Percentiles rank a stretch among this genome's conserved stretches.
These are phyloP conservation scores for Paguma larvata DNA, from an alignment of 2,797 vertebrate species.

Conservation along the genomic window DNA sequence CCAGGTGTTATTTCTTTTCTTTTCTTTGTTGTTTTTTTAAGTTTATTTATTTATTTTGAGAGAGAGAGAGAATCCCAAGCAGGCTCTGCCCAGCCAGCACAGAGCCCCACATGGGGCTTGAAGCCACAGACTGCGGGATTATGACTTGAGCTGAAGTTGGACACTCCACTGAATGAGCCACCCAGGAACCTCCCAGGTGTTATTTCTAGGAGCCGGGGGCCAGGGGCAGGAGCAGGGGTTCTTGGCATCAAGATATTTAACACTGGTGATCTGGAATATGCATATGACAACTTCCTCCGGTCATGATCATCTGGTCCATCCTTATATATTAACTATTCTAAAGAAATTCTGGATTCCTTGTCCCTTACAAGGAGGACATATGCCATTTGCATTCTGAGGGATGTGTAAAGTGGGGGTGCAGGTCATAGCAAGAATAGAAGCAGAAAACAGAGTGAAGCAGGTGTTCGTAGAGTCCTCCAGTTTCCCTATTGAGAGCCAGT, in stretches of 20 bases:
- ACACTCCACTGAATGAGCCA: no score
- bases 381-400: neutral
- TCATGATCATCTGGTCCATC: neutral
- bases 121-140: no score
- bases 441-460: neutral
- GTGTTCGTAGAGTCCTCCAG: neutral
- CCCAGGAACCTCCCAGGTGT: no score
- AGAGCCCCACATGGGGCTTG: no score
- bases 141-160: no score
- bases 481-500: neutral
- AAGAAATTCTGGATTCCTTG: neutral
- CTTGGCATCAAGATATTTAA: neutral
- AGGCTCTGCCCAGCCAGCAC: no score
- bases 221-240: no score
- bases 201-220: neutral
- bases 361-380: neutral
- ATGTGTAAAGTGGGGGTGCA: neutral
- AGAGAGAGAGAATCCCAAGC: no score
- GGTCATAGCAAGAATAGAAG: neutral
- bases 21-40: no score
- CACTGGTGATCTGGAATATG: neutral
- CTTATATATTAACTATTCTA: neutral
- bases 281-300: neutral
- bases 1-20: neutral
- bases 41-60: no score